Evolutionary conservation across 2,797 vertebrate species (phyloP).

Genomic region (Orestias chungarensis): DNA sequence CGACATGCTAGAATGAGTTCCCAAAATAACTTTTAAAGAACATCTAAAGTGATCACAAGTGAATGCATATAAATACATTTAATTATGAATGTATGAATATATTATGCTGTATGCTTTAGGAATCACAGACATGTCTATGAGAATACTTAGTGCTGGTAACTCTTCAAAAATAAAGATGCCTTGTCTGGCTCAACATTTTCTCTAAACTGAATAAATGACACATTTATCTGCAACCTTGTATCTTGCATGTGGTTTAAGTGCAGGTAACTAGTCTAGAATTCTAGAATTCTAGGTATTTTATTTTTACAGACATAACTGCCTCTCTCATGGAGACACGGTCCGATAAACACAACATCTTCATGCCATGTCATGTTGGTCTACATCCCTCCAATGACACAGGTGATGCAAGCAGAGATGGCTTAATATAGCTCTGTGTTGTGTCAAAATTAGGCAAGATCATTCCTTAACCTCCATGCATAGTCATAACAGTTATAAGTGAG

Average conservation of each 20-base stretch:
- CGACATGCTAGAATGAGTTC: not conserved
- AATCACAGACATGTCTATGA: not conserved
- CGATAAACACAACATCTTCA: conserved; percentile 34
- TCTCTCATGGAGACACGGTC: conserved; percentile 26
- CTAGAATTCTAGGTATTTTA: conserved; percentile 3
- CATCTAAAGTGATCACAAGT: not conserved
- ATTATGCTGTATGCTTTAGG: conserved; percentile 7
- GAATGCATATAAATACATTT: too few relatives aligned
- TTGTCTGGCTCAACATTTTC: conserved; percentile 10
- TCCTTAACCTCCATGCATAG: too few relatives aligned
- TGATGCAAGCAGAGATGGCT: conserved; percentile 35
- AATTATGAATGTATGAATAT: too few relatives aligned
- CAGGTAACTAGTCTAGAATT: too few relatives aligned
- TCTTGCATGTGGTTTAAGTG: too few relatives aligned
- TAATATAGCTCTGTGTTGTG: conserved; percentile 63
- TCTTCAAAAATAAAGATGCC: not conserved
- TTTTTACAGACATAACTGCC: conserved; percentile 10
- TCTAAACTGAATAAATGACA: not conserved
- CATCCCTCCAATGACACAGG: conserved; percentile 56
- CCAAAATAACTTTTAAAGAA: not conserved
- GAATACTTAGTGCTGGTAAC: conserved; percentile 6
- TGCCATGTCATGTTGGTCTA: conserved; percentile 65
- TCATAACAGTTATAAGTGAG: too few relatives aligned
- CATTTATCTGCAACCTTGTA: not conserved
- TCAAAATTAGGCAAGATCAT: too few relatives aligned